Evolutionary conservation across 2,888 invertebrate species (phyloP).

Genomic region (Calameuta filiformis): DNA sequence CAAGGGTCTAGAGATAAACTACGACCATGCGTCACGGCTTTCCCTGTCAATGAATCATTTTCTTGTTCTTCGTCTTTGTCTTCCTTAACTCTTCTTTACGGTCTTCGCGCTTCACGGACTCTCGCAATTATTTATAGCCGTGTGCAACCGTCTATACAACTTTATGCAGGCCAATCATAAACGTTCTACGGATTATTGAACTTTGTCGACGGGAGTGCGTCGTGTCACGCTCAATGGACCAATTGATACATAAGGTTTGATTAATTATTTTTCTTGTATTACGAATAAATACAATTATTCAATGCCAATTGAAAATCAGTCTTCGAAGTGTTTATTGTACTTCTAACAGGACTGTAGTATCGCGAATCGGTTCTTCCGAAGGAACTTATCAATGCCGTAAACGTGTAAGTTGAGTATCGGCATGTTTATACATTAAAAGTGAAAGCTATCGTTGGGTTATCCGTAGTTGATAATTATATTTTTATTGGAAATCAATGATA

Average conservation of each 20-base stretch:
- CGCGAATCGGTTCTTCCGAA: not conserved
- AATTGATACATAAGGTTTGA: not conserved
- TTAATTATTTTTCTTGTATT: not conserved
- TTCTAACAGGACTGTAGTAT: not conserved
- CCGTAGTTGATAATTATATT: not conserved
- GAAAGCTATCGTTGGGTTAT: not conserved
- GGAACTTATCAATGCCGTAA: not conserved
- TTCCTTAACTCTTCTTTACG: not conserved
- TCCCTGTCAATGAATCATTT: not conserved
- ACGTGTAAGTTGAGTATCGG: not conserved
- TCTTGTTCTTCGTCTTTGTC: not conserved
- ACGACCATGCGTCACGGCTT: not conserved
- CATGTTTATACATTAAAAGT: not conserved
- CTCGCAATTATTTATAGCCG: not conserved
- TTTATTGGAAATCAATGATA: not conserved
- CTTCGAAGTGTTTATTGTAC: not conserved
- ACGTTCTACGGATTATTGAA: not conserved
- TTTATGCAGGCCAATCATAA: not conserved
- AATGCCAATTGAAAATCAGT: not conserved
- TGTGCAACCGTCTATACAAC: not conserved
- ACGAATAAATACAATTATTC: not conserved
- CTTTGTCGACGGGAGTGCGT: not conserved
- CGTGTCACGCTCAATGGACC: not conserved
- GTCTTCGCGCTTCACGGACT: not conserved
- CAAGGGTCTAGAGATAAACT: not conserved